Percentiles rank a stretch among this genome's conserved stretches.
Evolutionary conservation across 92 coral and sea anemone species (phyloP).

Genomic region (Actinostola sp.): DNA sequence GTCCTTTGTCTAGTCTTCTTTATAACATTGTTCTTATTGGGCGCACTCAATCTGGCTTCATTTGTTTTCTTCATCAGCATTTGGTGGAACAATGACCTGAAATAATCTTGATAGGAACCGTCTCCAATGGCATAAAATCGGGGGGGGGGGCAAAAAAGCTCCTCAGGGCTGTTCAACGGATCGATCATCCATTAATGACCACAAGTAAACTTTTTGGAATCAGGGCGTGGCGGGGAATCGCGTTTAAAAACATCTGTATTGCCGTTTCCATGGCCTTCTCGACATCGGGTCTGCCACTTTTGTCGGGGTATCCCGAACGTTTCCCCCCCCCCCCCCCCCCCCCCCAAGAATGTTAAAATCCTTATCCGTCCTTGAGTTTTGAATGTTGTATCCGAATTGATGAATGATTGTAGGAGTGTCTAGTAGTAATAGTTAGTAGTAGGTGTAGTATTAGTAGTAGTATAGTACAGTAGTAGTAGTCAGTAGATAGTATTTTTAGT

Average conservation of each 20-base stretch:
- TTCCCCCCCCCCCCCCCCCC: too few relatives aligned
- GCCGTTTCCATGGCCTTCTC: slow-evolving; percentile 54
- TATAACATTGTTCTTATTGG: slow-evolving; percentile 52
- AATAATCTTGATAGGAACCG: slow-evolving; percentile 57
- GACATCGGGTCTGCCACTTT: slow-evolving; percentile 62
- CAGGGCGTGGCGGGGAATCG: slow-evolving; percentile 34
- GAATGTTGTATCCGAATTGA: too few relatives aligned
- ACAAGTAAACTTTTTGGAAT: slow-evolving; percentile 61
- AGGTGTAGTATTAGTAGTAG: too few relatives aligned
- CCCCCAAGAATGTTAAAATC: too few relatives aligned
- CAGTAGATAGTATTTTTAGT: too few relatives aligned
- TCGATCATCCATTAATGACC: slow-evolving; percentile 63
- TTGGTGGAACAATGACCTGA: slow-evolving; percentile 63
- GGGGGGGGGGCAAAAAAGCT: slow-evolving; percentile 43
- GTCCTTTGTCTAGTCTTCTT: slow-evolving; percentile 34
- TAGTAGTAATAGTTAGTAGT: too few relatives aligned
- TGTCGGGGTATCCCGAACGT: too few relatives aligned
- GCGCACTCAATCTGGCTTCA: slow-evolving; percentile 35
- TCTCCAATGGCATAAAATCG: slow-evolving; percentile 60
- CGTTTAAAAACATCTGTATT: slow-evolving; percentile 42
- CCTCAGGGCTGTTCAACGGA: slow-evolving; percentile 50
- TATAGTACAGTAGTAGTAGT: too few relatives aligned
- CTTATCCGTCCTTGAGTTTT: slow-evolving; percentile 38
- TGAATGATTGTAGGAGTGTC: slow-evolving; percentile 21
- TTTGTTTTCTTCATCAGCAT: slow-evolving; percentile 71